These are phyloP conservation scores for Alosa sapidissima DNA, from an alignment of 2,797 vertebrate genomes.

Conservation along the genomic window DNA sequence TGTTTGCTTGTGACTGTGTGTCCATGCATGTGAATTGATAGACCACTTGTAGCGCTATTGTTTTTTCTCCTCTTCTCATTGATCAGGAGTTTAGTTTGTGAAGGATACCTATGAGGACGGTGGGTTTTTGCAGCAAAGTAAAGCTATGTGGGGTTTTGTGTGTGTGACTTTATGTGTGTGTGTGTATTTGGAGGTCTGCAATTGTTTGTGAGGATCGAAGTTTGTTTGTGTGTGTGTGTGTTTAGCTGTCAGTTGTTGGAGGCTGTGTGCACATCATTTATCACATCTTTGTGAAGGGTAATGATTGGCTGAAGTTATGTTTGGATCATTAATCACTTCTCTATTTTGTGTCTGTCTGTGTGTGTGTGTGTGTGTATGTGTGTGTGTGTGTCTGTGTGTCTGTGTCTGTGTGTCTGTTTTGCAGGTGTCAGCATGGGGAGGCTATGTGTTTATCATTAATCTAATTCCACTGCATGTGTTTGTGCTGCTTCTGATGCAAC, in stretches of 20 bases:
- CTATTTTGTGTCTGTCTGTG: constrained; percentile 32
- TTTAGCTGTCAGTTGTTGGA: neutral
- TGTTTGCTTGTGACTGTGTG: neutral
- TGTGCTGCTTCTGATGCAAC: constrained; percentile 93
- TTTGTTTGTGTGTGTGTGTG: neutral
- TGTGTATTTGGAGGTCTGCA: neutral
- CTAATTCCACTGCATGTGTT: constrained; percentile 97
- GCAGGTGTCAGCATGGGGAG: constrained; percentile 96
- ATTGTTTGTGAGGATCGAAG: neutral
- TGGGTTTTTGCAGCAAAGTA: neutral
- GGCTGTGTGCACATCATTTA: neutral
- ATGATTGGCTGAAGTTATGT: neutral
- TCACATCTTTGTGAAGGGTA: neutral
- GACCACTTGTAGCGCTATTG: neutral
- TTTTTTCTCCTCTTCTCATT: neutral
- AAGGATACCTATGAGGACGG: neutral
- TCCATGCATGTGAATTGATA: neutral
- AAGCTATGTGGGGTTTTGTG: neutral
- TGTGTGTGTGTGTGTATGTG: constrained; percentile 35
- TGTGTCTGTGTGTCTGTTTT: constrained; percentile 41
- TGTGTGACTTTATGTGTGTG: neutral
- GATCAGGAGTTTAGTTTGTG: neutral
- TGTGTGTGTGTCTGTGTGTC: constrained; percentile 34
- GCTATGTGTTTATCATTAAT: constrained; percentile 97
- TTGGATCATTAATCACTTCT: constrained; percentile 20